These are phyloP conservation scores for Agapostemon virescens DNA, from an alignment of 2,888 invertebrate genomes.

Conservation along the genomic window DNA sequence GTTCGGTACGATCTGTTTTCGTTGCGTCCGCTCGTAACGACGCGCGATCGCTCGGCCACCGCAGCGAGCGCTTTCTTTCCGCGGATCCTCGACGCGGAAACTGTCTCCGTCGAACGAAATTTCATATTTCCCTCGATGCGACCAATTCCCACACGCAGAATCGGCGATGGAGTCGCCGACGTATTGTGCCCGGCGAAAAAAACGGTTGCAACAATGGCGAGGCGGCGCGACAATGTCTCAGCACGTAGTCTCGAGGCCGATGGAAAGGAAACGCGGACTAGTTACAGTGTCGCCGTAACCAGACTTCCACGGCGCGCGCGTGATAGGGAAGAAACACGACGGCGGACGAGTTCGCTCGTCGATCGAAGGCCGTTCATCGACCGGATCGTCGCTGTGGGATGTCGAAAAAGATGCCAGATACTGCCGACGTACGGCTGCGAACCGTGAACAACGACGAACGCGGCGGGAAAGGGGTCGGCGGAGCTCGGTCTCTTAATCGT, in stretches of 20 bases:
- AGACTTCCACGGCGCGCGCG: slow-evolving; percentile 19
- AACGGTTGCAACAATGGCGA: slow-evolving; percentile 41
- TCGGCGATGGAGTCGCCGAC: neutral
- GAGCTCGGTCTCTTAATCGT: slow-evolving; percentile 75
- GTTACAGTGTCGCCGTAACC: slow-evolving; percentile 58
- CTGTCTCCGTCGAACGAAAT: neutral
- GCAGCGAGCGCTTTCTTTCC: slow-evolving; percentile 11
- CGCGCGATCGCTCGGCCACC: slow-evolving; percentile 61
- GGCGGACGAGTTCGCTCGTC: neutral
- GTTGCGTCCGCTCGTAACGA: slow-evolving; percentile 15
- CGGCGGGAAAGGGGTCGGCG: slow-evolving; percentile 34
- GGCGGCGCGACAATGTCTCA: slow-evolving; percentile 70
- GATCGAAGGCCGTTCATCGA: slow-evolving; percentile 41
- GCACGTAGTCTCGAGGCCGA: slow-evolving; percentile 62
- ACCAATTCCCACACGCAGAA: slow-evolving; percentile 38
- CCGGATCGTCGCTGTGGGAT: slow-evolving; percentile 64
- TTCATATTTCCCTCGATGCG: slow-evolving; percentile 4
- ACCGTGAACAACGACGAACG: slow-evolving; percentile 12
- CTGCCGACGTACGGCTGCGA: neutral
- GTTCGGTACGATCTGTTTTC: slow-evolving; percentile 41
- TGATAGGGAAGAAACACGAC: neutral
- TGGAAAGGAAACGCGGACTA: slow-evolving; percentile 43
- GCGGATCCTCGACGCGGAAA: neutral
- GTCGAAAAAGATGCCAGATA: slow-evolving; percentile 61
- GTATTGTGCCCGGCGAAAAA: slow-evolving; percentile 12